phyloP scores from a whole-genome alignment of 2,888 invertebrate genomes.

The Athalia rosae region DNA sequence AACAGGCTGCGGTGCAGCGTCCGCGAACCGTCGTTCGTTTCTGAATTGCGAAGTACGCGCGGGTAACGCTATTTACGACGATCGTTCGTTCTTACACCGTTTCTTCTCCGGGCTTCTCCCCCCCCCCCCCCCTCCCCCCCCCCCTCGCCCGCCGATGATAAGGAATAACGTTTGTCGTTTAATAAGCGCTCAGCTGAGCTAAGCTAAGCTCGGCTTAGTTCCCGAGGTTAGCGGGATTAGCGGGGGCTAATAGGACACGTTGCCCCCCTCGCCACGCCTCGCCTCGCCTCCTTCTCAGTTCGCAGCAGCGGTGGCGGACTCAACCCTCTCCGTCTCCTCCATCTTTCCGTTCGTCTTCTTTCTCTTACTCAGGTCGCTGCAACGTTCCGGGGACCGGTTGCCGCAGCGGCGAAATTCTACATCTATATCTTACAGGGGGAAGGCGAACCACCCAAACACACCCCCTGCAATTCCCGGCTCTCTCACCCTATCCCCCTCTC shows the following conservation, averaged over 20 bases:
- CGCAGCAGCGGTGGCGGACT: too few relatives aligned
- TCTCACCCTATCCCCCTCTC: constrained; percentile 32
- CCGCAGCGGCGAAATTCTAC: too few relatives aligned
- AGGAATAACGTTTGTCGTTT: constrained; percentile 54
- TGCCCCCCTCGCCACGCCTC: constrained; percentile 40
- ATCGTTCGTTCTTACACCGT: constrained; percentile 4
- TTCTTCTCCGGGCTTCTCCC: not conserved
- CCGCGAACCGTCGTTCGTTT: not conserved
- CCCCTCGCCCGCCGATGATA: constrained; percentile 8
- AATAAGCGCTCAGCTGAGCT: constrained; percentile 54
- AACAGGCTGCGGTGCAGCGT: not conserved
- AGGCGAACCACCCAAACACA: too few relatives aligned
- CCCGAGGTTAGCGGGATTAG: constrained; percentile 48
- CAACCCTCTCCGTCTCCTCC: too few relatives aligned
- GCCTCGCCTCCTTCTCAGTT: constrained; percentile 15
- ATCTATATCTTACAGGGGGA: too few relatives aligned
- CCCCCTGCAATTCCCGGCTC: too few relatives aligned
- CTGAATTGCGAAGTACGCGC: constrained; percentile 1
- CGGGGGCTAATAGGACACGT: constrained; percentile 46
- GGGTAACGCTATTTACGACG: constrained; percentile 6
- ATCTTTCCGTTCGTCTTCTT: too few relatives aligned
- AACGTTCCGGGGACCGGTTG: too few relatives aligned
- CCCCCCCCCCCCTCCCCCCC: constrained; percentile 9
- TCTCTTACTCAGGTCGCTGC: too few relatives aligned
- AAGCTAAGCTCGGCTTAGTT: constrained; percentile 44